These are phyloP conservation scores for Actenoides hombroni DNA, from an alignment of 2,113 vertebrate species.

Conservation along the genomic window DNA sequence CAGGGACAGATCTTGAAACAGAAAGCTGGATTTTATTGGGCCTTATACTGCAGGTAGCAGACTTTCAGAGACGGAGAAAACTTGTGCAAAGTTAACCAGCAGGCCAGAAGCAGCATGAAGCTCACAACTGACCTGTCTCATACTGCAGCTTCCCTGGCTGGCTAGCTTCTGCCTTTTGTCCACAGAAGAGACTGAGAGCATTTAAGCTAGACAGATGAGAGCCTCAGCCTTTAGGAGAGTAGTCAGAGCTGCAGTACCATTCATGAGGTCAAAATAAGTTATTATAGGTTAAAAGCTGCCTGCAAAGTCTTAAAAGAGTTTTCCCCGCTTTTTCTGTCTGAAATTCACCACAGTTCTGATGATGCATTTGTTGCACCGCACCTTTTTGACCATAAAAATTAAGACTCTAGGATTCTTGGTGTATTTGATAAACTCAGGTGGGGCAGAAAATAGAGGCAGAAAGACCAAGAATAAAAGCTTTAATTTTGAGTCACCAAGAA, in stretches of 20 bases:
- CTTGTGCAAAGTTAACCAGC: fast-evolving
- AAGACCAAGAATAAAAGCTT: background rate
- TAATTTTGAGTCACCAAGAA: background rate
- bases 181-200: background rate
- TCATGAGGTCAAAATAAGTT: background rate
- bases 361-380: background rate
- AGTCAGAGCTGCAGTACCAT: background rate
- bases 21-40: background rate
- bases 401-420: background rate
- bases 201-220: background rate
- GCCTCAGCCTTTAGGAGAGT: background rate
- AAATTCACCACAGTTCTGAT: background rate
- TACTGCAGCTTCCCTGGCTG: background rate
- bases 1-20: background rate
- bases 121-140: background rate
- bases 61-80: background rate
- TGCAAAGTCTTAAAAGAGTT: background rate
- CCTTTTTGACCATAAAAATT: background rate
- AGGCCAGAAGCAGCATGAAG: background rate
- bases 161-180: background rate
- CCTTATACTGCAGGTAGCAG: background rate
- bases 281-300: background rate
- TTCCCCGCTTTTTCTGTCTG: background rate
- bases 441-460: background rate
- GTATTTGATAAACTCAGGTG: background rate